Base-by-base conservation (phyloP, 2,797 vertebrate genomes). In the Pogoniulus pusillus region DNA sequence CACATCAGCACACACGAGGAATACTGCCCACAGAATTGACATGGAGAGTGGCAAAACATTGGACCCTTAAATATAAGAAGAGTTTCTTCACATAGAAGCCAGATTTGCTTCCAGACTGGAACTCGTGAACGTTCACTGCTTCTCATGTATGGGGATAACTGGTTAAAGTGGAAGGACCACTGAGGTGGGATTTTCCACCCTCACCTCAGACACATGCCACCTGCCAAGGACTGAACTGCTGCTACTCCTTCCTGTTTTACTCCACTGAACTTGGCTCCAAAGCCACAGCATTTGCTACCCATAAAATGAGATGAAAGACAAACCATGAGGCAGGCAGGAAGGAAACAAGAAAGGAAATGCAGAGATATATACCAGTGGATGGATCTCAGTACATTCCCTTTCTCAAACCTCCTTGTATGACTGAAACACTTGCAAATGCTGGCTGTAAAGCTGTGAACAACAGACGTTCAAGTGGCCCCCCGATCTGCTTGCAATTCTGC, bases 401-500 rank as follows among this genome's bases (percentile, higher is more conserved):
- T 55, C 63, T 92, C 75, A 85, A 30, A 58, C 84, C 60, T 47
- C 68, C 62, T 82, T 91, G 13, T 43, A 74, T 76, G 53, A 95
- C 83, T 69, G 54, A 70, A 92, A 80, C 49, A 69, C 65, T 85
- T 92, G 45, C 72, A 91, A 87, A 86, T 88, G 90, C 53, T 89
- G 78, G 9, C 82, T 93, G 85, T 82, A 80, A 89, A 92, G 54
- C 91, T 70, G 76, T 41, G 81, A 93, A 84, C 1, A 4, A 93
- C 62, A 88, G 58, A 83, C 12, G 8, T 22, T 68, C 69, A 86
- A 77, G 82, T 45, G 58, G 68, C 41, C 43, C 58, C 37, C 63
- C 53, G 80, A 86, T 65, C 43, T 77, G 43, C 59, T 65, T 65
- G 54, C 43, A 86, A 35, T 92, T 79, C 65, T 77, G 69, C 70